Percentiles rank a stretch among this genome's conserved stretches.
phyloP scores from a whole-genome alignment of 2,113 vertebrate genomes.

The Nothoprocta pentlandii region DNA sequence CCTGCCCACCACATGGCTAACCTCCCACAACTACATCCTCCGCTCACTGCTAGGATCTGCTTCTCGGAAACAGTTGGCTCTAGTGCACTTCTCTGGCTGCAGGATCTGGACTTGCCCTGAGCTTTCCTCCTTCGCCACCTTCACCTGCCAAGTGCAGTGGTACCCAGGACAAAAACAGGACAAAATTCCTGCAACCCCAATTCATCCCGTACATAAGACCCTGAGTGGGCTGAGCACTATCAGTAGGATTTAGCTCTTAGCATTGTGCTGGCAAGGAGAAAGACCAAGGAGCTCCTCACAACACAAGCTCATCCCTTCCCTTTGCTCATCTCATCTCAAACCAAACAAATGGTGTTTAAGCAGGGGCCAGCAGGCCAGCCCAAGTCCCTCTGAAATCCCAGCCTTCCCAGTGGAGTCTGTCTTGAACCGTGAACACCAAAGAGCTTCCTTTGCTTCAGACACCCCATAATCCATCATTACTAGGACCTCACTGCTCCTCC shows the following conservation, averaged over 20 bases:
- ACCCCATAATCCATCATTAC: neutral
- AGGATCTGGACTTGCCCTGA: neutral
- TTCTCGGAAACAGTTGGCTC: conserved; percentile 12
- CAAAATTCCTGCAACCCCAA: neutral
- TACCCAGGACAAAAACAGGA: neutral
- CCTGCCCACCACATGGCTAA: neutral
- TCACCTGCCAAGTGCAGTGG: neutral
- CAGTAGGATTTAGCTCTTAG: neutral
- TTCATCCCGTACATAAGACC: rapidly evolving
- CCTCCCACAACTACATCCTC: neutral
- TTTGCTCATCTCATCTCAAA: neutral
- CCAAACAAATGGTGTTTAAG: neutral
- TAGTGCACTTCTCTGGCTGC: neutral
- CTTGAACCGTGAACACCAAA: neutral
- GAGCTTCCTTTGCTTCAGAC: neutral
- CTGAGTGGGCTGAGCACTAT: neutral
- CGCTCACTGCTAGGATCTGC: neutral
- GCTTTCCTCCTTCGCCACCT: neutral
- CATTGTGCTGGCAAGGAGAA: neutral
- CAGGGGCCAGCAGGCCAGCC: neutral
- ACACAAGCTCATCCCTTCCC: neutral
- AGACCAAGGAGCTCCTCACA: neutral
- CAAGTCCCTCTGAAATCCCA: neutral
- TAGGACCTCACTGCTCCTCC: neutral
- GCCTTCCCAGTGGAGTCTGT: neutral